Base-by-base conservation (phyloP, 2,888 invertebrate species). In the Ptilodon capucinus region DNA sequence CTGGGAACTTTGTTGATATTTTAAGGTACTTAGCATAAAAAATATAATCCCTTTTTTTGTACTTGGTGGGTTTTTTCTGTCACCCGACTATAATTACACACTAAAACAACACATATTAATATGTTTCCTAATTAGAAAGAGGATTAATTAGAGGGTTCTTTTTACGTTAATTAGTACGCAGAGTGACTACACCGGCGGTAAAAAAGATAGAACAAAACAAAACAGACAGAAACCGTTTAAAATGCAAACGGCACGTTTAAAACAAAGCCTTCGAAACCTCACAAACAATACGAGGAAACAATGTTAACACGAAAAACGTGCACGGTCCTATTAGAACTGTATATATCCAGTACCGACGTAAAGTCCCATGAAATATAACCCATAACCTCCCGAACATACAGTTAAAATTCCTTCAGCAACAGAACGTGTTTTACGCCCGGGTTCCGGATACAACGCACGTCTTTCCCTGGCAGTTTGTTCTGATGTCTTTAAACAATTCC, bases 281-380 rank as follows among this genome's bases (percentile, higher is more conserved):
- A 63, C 64, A 69, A 68, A 71, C 71, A 66, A 65, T 57, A 50
- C 60, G 54, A 64, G 54, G 52, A 55, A 65, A 65, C 69, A 64
- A 64, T 58, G 61, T 55, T 58, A 63, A 55, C 60, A 67, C 57
- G 53, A 54, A 69, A 65, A 64, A 71, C 60, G 64, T 60, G 54
- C 56, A 48, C 50, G 52, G 64, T 66, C 70, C 63, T 68, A 68
- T 75, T 71, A 68, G 41, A 42, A 32, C 54, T 36, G 55, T 44
- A 45, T 23, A 59, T 70, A 72, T 71, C 65, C 68, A 76, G 77
- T 75, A 72, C 60, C 51, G 49, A 25, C 21, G 36, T 21, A 16
- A 40, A 44, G 36, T 40, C 17, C 58, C 54, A 48, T 14, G 34
- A 17, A 30, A 60, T 51, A 52, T 21, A 19, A 42, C 48, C 49